Base-by-base conservation (phyloP, 1,140 invertebrate species). In the Drosophila jambulina region DNA sequence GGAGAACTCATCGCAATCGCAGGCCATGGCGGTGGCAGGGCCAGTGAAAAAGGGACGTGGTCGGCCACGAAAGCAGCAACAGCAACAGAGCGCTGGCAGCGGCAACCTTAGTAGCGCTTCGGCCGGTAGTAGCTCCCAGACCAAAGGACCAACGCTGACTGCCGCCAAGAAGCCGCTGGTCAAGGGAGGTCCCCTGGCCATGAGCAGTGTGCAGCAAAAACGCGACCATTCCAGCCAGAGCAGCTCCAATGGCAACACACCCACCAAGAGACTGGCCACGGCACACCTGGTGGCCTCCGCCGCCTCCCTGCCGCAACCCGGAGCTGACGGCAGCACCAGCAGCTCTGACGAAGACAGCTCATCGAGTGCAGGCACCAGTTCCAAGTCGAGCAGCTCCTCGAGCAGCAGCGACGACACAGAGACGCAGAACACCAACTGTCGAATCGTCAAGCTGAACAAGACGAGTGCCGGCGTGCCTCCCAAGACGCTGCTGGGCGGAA, bases 101-200 rank as follows among this genome's bases (percentile, higher is more conserved):
- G 75, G 80, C 9, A 91, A 80, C 54, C 45, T 81, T 17, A 76
- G 71, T 29, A 78, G 85, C 29, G 68, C 78, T 8, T 76, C 83
- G 17, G 72, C 77, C 8, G 60, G 79, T 45, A 84, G 82, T 10
- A 72, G 74, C 27, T 80, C 78, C 1, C 85, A 90, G 23, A 78
- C 88, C 2, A 92, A 86, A 70, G 87, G 85, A 77, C 85, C 91
- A 58, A 84, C 77, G 70, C 69, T 91, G 69, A 93, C 81, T 42
- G 83, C 83, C 8, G 91, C 83, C 61, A 93, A 91, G 59, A 92
- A 90, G 51, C 86, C 88, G 29, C 56, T 92, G 43, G 64, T 25
- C 53, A 91, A 80, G 58, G 58, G 60, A 32, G 34, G 32, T 49
- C 53, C 46, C n/a, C 27, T 63, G 25, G 29, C 68, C 42, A 38